Percentiles rank a stretch among this genome's conserved stretches.
These are phyloP conservation scores for Phaedon cochleariae DNA, from an alignment of 2,888 invertebrate species.

Conservation along the genomic window DNA sequence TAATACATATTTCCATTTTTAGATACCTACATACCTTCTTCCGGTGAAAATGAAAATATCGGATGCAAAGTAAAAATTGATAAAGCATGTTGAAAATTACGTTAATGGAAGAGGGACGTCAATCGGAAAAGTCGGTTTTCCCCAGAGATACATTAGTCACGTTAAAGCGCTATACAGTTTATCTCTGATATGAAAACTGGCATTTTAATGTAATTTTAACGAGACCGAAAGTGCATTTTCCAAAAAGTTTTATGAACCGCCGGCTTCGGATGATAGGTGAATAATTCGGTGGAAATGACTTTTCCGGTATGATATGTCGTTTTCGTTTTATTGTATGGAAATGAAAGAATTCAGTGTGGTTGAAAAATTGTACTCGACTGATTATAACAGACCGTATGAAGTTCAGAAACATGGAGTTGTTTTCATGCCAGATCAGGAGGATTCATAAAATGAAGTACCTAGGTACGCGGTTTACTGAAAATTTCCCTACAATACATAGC, in stretches of 20 bases:
- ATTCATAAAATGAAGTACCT: no score
- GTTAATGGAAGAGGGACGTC: constrained; percentile 56
- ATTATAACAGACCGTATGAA: no score
- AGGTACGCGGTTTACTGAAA: no score
- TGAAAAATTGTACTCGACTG: no score
- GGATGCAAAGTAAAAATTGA: constrained; percentile 57
- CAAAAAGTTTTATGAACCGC: constrained; percentile 30
- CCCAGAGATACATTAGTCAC: constrained; percentile 51
- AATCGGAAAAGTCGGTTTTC: constrained; percentile 49
- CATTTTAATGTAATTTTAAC: constrained; percentile 62
- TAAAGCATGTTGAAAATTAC: constrained; percentile 60
- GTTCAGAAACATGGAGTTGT: no score
- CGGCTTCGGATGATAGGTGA: constrained; percentile 27
- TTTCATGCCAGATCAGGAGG: no score
- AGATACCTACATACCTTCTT: constrained; percentile 15
- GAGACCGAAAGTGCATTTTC: constrained; percentile 47
- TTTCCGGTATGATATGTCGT: not conserved
- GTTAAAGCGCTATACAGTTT: constrained; percentile 48
- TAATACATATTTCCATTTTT: no score
- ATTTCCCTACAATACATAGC: no score
- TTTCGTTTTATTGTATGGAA: not conserved
- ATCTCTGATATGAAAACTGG: constrained; percentile 57
- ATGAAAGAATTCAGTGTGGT: not conserved
- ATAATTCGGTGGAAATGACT: constrained; percentile 15
- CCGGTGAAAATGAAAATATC: constrained; percentile 53